Percentiles rank a stretch among this genome's conserved stretches.
Evolutionary conservation across 2,113 vertebrate species (phyloP).

Genomic region (Peromyscus californicus): DNA sequence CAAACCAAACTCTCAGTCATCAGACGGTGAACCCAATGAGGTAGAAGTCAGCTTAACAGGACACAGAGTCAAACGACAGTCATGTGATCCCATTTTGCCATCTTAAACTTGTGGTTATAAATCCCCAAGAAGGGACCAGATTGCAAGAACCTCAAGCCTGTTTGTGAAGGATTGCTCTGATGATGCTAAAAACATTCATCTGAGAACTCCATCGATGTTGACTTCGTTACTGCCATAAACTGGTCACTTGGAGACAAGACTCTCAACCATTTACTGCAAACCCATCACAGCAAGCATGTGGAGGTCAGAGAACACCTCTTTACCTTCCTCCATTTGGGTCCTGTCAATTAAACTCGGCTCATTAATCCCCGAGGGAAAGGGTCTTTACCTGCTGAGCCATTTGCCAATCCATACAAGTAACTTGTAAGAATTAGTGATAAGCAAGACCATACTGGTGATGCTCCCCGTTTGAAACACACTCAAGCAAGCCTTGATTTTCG

Average conservation of each 20-base stretch:
- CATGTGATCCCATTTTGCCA: neutral
- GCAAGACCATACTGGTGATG: neutral
- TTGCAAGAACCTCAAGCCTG: neutral
- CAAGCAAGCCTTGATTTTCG: constrained; percentile 8
- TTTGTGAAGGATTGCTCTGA: neutral
- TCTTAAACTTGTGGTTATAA: neutral
- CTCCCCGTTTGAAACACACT: neutral
- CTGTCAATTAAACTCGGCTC: neutral
- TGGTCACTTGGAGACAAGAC: neutral
- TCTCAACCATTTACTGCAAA: neutral
- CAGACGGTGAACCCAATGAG: neutral
- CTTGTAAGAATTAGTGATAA: neutral
- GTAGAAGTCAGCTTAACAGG: neutral
- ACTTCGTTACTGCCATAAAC: neutral
- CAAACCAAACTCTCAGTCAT: neutral
- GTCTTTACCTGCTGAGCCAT: neutral
- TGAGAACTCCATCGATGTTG: neutral
- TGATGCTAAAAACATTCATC: neutral
- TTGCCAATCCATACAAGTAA: neutral
- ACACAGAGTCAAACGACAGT: neutral
- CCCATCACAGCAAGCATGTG: neutral
- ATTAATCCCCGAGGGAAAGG: neutral
- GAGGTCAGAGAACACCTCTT: neutral
- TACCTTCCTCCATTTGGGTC: neutral
- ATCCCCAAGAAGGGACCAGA: neutral